Conservation (phyloP, 2,797 vertebrate genomes). For the Anas bahamensis region DNA sequence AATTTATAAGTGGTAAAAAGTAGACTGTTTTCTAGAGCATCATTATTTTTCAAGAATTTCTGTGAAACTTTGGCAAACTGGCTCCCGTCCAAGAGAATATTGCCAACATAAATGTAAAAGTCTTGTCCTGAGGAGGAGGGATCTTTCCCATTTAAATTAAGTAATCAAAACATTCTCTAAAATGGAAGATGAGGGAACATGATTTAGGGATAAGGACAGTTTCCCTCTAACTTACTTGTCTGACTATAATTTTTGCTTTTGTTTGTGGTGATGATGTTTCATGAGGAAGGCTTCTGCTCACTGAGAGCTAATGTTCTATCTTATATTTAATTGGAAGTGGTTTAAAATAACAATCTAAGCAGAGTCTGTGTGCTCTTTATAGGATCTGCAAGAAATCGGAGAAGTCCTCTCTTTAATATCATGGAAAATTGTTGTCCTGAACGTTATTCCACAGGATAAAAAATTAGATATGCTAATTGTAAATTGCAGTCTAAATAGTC, state of each 20-base stretch:
- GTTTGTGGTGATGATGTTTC: background rate
- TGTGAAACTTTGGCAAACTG: background rate
- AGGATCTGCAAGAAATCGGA: background rate
- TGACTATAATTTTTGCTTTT: background rate
- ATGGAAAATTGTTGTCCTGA: background rate
- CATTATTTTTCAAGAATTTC: slow-evolving; percentile 13
- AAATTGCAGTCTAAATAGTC: background rate
- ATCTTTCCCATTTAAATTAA: background rate
- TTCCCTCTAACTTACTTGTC: background rate
- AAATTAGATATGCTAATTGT: background rate
- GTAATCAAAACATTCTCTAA: background rate
- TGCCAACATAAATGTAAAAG: background rate
- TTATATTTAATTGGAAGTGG: background rate
- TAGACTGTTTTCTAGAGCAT: background rate
- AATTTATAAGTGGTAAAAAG: background rate
- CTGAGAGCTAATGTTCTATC: background rate
- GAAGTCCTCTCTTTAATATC: background rate
- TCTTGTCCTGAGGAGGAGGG: background rate
- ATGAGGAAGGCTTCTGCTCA: background rate
- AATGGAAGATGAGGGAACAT: background rate
- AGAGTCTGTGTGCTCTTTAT: background rate
- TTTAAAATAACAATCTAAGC: background rate
- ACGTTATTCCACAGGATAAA: background rate
- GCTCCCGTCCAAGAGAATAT: background rate
- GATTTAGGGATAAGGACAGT: background rate